Conservation (phyloP, 2,113 vertebrate species). For the Eretmochelys imbricata region DNA sequence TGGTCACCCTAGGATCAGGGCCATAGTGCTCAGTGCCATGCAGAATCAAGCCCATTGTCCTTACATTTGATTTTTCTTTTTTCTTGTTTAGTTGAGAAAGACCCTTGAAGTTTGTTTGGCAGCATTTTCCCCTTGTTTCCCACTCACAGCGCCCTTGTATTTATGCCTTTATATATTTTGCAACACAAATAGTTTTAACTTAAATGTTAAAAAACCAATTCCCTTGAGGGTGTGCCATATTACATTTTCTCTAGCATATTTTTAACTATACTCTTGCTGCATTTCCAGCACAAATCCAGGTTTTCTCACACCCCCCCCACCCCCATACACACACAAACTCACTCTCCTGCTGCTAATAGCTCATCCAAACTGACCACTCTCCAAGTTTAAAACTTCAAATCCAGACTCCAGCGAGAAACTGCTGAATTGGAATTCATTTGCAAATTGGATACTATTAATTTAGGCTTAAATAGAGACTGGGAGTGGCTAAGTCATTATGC, state of each 20-base stretch:
- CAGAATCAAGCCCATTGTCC: background rate
- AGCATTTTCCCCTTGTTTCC: background rate
- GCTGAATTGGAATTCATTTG: no score
- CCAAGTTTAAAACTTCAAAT: no score
- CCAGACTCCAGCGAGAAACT: no score
- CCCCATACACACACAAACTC: no score
- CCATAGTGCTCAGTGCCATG: background rate
- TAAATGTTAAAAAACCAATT: background rate
- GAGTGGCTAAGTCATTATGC: no score
- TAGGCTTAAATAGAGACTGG: no score
- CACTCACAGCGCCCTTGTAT: background rate
- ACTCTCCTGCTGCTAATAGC: no score
- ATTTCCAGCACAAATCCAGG: no score
- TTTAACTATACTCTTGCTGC: background rate
- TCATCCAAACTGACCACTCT: no score
- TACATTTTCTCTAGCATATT: background rate
- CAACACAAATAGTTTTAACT: background rate
- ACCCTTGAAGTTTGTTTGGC: background rate
- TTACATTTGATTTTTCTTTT: background rate
- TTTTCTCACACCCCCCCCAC: no score
- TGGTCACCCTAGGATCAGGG: background rate
- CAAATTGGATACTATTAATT: no score
- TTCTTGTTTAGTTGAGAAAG: background rate
- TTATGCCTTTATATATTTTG: background rate
- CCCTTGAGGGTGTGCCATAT: background rate